A percentile compares a stretch with the other conserved stretches of the same genome.
These are phyloP conservation scores for Callipepla squamata DNA, from an alignment of 2,113 vertebrate species.

Conservation along the genomic window DNA sequence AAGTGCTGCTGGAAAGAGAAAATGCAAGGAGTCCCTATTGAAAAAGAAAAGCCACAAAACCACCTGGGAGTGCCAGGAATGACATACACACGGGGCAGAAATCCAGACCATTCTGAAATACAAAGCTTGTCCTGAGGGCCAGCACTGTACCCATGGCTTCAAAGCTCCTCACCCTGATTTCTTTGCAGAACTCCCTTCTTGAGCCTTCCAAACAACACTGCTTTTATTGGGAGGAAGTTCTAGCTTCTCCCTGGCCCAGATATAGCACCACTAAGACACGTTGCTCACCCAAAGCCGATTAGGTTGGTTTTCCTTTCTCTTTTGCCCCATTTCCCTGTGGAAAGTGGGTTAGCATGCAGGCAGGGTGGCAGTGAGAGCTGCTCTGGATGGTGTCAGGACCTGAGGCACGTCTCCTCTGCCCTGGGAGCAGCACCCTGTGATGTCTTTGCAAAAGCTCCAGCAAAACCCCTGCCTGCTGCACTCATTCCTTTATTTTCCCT, in stretches of 20 bases:
- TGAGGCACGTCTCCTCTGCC: background rate
- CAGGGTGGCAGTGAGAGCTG: rapidly evolving
- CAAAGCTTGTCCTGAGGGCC: rapidly evolving
- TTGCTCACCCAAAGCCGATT: background rate
- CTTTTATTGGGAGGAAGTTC: background rate
- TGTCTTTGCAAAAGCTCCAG: rapidly evolving
- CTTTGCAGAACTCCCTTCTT: background rate
- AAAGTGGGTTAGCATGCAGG: background rate
- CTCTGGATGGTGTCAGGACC: background rate
- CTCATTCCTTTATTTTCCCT: background rate
- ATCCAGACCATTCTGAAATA: rapidly evolving
- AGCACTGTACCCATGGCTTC: background rate
- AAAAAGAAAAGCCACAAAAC: background rate
- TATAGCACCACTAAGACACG: rapidly evolving
- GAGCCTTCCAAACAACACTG: background rate
- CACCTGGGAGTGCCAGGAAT: rapidly evolving
- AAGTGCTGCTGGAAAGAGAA: background rate
- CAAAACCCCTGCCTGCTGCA: background rate
- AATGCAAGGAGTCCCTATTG: rapidly evolving
- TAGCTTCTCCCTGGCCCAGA: background rate
- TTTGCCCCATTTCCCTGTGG: background rate
- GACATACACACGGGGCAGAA: rapidly evolving
- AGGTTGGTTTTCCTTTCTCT: background rate
- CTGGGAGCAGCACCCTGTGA: rapidly evolving
- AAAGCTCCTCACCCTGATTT: rapidly evolving